A percentile compares a stretch with the other conserved stretches of the same genome.
Evolutionary conservation across 2,797 vertebrate genomes (phyloP).

Genomic region (Dendrocincla fuliginosa): DNA sequence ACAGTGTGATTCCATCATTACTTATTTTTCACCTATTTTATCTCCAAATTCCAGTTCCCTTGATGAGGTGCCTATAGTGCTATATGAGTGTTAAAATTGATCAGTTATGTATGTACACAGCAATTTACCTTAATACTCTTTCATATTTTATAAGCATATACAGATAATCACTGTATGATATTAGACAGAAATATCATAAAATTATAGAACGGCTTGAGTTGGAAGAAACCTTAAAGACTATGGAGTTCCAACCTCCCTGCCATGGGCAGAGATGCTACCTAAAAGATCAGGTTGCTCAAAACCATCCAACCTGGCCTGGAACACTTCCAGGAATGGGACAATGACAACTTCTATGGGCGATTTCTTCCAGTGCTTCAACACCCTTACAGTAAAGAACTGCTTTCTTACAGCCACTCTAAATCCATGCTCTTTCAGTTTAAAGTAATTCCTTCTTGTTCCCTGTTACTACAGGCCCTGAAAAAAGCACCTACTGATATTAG

Average conservation of each 20-base stretch:
- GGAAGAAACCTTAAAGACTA: background rate
- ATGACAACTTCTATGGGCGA: background rate
- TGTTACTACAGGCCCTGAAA: background rate
- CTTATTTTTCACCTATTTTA: background rate
- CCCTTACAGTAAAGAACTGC: background rate
- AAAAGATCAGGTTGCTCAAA: background rate
- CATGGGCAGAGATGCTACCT: background rate
- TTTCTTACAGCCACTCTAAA: background rate
- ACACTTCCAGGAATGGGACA: background rate
- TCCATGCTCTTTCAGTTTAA: background rate
- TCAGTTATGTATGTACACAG: background rate
- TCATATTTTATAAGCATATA: background rate
- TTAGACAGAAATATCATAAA: background rate
- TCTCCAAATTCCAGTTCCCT: background rate
- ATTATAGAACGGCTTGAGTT: background rate
- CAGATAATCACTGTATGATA: background rate
- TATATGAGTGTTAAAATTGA: background rate
- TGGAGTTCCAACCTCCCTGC: background rate
- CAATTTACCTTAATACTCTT: background rate
- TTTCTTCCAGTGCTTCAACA: background rate
- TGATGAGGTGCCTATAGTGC: background rate
- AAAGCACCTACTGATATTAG: background rate
- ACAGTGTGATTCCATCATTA: background rate
- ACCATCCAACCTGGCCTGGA: background rate
- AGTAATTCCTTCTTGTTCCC: background rate